A percentile compares a stretch with the other conserved stretches of the same genome.
These are phyloP conservation scores for Branchellion lobata DNA, from an alignment of 2,888 invertebrate species.

Conservation along the genomic window DNA sequence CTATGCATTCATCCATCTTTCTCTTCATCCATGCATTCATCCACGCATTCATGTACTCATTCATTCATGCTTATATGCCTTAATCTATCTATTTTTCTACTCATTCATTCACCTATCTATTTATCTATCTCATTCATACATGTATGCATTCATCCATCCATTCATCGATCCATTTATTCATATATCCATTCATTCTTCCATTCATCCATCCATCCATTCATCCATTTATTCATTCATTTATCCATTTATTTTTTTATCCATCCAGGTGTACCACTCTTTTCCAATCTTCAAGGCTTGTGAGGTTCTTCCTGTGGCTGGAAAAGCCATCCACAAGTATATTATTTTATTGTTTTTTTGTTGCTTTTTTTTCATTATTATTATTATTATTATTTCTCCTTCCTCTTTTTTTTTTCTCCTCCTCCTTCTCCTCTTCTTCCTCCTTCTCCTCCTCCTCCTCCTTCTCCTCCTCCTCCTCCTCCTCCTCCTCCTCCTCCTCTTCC, in stretches of 20 bases:
- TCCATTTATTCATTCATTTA: too few relatives aligned
- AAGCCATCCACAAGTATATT: constrained; percentile 8
- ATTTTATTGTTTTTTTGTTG: background rate
- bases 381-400: background rate
- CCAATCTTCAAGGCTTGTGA: constrained; percentile 81
- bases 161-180: background rate
- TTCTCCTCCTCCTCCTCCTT: background rate
- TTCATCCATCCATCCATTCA: too few relatives aligned
- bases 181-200: background rate
- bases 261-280: constrained; percentile 73
- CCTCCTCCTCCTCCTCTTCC: background rate
- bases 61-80: background rate
- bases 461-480: background rate
- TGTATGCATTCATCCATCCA: background rate
- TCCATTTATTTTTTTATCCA: background rate
- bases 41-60: background rate
- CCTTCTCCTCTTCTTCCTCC: background rate
- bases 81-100: background rate
- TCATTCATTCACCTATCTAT: background rate
- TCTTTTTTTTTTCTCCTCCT: background rate
- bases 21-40: constrained; percentile 2
- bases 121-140: background rate
- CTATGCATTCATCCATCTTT: background rate
- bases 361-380: background rate
- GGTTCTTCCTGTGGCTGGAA: constrained; percentile 73